Evolutionary conservation across 2,888 invertebrate genomes (phyloP), one percentile per base, ranked within the genome.

Genomic region (Crocallis elinguaria): DNA sequence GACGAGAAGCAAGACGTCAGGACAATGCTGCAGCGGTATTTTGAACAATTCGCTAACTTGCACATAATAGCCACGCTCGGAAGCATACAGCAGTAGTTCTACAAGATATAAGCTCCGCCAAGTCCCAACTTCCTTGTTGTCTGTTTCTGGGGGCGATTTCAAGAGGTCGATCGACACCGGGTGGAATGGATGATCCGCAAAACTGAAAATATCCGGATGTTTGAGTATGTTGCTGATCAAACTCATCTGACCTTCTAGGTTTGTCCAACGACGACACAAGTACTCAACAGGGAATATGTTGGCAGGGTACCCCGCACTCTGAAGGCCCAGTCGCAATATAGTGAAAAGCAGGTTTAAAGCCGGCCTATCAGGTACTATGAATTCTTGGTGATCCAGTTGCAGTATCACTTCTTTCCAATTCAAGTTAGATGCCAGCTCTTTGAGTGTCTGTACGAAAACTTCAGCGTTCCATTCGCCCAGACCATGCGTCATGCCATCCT

Each of bases 31-130:
- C 12, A 98, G 91, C 0, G 99, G 98, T 80, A 96, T 95, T 83
- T 98, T 98, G 76, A 99, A 97, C 36, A 98, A 87, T 64, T 99
- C 98, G 63, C 95, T 95, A 6, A 97, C 96, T 75, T 95, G 94
- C 58, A 93, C 92, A 78, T 96, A 96, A 65, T 96, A 94, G 2
- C 98, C 98, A 58, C 95, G 94, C 67, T 98, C 98, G 1, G 98
- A 96, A 64, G 99, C 94, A 71, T 94, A 94, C 52, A 99, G 86
- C 41, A 99, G 86, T 19, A 97, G 92, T 78, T 99, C 98, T 0
- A 99, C 94, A 53, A 99, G 93, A 78, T 98, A 98, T 53, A 98
- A 84, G 1, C 97, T 98, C 64, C 98, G 95, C 99, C 99, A 99
- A 13, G 96, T 96, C 35, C 95, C 94, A 36, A 98, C 94, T 79